Evolutionary conservation across 2,888 invertebrate genomes (phyloP).

Genomic region (Artemia sinica): DNA sequence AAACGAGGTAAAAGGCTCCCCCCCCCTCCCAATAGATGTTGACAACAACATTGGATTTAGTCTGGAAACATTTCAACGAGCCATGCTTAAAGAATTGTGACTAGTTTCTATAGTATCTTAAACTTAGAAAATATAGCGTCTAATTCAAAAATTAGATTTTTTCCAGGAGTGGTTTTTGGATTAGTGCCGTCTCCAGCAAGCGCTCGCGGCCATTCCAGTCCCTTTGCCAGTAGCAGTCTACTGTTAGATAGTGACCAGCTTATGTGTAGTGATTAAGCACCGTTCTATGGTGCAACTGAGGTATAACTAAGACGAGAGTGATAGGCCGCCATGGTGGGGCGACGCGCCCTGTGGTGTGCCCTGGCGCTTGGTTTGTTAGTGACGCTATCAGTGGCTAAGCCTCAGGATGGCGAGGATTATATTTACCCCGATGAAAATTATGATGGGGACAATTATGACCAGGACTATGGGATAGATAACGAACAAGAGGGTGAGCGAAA

Average conservation of each 20-base stretch:
- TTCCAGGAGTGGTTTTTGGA: constrained; percentile 13
- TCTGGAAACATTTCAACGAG: too few species aligned
- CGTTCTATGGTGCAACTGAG: constrained; percentile 7
- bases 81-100: too few species aligned
- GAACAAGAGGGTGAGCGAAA: not conserved
- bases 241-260: constrained; percentile 10
- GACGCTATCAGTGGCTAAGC: constrained; percentile 10
- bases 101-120: too few species aligned
- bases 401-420: not conserved
- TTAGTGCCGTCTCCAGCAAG: constrained; percentile 11
- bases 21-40: too few species aligned
- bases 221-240: not conserved
- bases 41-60: too few species aligned
- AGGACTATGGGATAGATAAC: not conserved
- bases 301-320: constrained; percentile 3
- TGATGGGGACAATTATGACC: not conserved
- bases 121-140: not conserved
- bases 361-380: not conserved
- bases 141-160: constrained; percentile 3
- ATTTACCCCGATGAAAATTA: not conserved
- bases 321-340: constrained; percentile 14
- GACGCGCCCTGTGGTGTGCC: constrained; percentile 14
- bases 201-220: constrained; percentile 8
- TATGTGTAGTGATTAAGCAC: not conserved
- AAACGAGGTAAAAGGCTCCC: too few species aligned